Conservation (phyloP, 2,113 vertebrate species). For the Helogale parvula region DNA sequence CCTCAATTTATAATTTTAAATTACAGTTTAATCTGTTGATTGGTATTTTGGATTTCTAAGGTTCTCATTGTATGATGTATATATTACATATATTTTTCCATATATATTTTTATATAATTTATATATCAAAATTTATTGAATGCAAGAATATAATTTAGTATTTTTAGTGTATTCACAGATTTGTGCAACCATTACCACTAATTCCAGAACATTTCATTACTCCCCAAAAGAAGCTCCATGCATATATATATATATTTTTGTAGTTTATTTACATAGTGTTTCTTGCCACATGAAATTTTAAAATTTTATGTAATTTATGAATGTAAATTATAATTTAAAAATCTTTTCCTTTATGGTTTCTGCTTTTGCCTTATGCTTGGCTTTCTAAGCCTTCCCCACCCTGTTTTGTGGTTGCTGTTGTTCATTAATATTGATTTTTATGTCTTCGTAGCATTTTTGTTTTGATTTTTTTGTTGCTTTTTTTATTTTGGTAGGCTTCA, state of each 20-base stretch:
- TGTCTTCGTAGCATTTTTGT: not conserved
- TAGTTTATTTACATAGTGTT: not conserved
- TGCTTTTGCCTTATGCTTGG: not conserved
- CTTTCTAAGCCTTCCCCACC: not conserved
- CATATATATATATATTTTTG: not conserved
- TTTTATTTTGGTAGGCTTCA: not conserved
- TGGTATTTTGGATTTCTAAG: constrained; percentile 3
- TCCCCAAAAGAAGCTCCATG: not conserved
- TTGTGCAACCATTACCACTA: not conserved
- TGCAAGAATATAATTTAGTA: not conserved
- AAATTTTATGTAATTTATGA: not conserved
- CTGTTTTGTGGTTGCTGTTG: not conserved
- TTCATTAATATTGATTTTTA: constrained; percentile 20
- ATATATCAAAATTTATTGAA: not conserved
- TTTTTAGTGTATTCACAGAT: not conserved
- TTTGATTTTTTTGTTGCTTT: not conserved
- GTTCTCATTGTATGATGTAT: constrained; percentile 22
- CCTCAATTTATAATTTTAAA: not conserved
- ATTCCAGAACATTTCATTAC: not conserved
- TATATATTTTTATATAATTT: constrained; percentile 6
- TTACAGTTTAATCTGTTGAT: not conserved
- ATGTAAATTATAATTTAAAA: not conserved
- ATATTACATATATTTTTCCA: not conserved
- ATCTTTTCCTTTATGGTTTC: not conserved
- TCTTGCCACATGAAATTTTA: not conserved